Conservation (phyloP, 1,140 invertebrate genomes). For the Zaprionus vittiger region DNA sequence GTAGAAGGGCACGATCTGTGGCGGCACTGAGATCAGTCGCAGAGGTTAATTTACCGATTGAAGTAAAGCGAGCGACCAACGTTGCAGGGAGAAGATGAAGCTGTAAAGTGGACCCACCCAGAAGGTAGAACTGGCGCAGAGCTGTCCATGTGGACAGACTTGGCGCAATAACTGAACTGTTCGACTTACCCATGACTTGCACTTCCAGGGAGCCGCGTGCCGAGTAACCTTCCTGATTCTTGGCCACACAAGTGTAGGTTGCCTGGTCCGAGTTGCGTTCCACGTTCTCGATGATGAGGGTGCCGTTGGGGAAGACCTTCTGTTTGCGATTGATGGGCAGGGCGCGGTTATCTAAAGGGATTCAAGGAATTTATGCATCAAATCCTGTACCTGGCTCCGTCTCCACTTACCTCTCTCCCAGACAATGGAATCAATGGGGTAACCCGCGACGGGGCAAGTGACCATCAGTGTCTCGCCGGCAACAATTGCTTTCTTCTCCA, state of each 20-base stretch:
- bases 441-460: constrained; percentile 96
- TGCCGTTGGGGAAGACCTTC: constrained; percentile 96
- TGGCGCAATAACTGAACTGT: constrained; percentile 26
- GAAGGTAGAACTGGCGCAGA: constrained; percentile 31
- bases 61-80: constrained; percentile 58
- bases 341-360: constrained; percentile 85
- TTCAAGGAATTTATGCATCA: neutral
- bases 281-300: constrained; percentile 96
- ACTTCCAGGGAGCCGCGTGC: constrained; percentile 94
- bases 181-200: constrained; percentile 96
- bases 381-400: neutral
- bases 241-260: constrained; percentile 96
- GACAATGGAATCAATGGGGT: constrained; percentile 96
- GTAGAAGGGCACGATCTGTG: constrained; percentile 89
- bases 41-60: constrained; percentile 7
- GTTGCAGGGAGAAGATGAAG: constrained; percentile 31
- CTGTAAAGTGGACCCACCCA: constrained; percentile 60
- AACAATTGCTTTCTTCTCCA: constrained; percentile 97
- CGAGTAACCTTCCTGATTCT: constrained; percentile 94
- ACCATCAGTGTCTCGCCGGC: constrained; percentile 95
- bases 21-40: constrained; percentile 85
- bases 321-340: constrained; percentile 98
- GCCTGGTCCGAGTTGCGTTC: constrained; percentile 96
- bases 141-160: constrained; percentile 10
- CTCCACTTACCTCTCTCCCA: constrained; percentile 92